Evolutionary conservation across 2,888 invertebrate genomes (phyloP), one percentile per base, ranked within the genome.

Genomic region (Melinaea menophilus): DNA sequence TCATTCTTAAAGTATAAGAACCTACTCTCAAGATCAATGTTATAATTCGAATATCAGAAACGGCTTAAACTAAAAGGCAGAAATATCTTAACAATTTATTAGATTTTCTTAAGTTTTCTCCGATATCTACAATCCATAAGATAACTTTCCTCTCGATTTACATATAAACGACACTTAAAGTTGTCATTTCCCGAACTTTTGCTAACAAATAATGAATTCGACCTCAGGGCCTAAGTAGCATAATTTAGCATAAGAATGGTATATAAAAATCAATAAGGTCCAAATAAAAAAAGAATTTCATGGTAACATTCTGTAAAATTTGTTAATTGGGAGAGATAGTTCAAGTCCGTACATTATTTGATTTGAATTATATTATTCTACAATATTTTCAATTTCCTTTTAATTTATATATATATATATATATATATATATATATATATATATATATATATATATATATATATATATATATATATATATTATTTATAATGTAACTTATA

Each of bases 131-230:
- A 31, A 51, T 51, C 22, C 11, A 51, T 31, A 31, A 51, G 51
- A 22, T 51, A 31, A 51, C 31, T 51, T 51, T 51, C 22, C 31
- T 9, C 31, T 51, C 9, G 31, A 51, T 51, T 51, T 51, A 2
- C 51, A 51, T 51, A 51, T 37, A 56, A 37, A 37, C 37, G 35
- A 37, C 37, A 13, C 41, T 35, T 56, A 13, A 47, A 55, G 47
- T 61, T 56, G 56, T 48, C 55, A 48, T 56, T 46, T 56, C 48
- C 35, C 34, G 13, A 62, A 62, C 41, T 57, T 45, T 13, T 35
- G 35, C 9, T 4, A 35, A 51, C 22, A 58, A 62, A 54, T 51
- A 55, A 33, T 22, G 12, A 58, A 54, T 13, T 56, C 51, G 33
- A 9, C 3, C 56, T 61, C 12, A 31, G 48, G 48, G 37, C 5